phyloP scores from a whole-genome alignment of 2,797 vertebrate genomes.

The Scarus forsteni region DNA sequence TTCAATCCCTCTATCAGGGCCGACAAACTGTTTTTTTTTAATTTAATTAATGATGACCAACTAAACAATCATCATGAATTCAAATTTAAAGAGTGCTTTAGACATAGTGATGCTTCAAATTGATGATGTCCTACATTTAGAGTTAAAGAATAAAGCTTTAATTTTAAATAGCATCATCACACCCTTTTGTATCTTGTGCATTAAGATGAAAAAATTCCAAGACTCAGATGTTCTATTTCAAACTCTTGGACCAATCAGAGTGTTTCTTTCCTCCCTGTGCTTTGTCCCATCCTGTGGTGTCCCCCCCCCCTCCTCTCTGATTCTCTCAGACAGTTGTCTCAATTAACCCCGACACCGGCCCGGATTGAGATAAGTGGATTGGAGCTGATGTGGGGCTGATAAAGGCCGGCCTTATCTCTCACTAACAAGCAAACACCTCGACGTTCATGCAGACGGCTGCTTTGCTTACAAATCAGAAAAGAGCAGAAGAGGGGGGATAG shows the following conservation, averaged over 20 bases:
- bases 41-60: too few relatives aligned
- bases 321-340: constrained; percentile 62
- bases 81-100: background rate
- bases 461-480: constrained; percentile 29
- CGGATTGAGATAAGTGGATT: constrained; percentile 66
- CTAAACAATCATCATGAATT: background rate
- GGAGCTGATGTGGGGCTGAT: constrained; percentile 65
- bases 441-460: constrained; percentile 30
- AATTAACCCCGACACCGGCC: constrained; percentile 69
- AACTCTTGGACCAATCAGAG: constrained; percentile 5
- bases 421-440: constrained; percentile 52
- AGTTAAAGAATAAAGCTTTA: constrained; percentile 4
- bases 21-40: too few relatives aligned
- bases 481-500: background rate
- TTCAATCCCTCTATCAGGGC: background rate
- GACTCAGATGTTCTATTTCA: constrained; percentile 7
- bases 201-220: background rate
- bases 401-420: constrained; percentile 57
- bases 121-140: too few relatives aligned
- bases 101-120: too few relatives aligned
- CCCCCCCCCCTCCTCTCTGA: constrained; percentile 27
- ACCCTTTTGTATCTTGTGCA: background rate
- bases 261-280: background rate
- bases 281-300: constrained; percentile 1
- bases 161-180: background rate